Evolutionary conservation across 2,888 invertebrate genomes (phyloP).

Genomic region (Tenthredo distinguenda): DNA sequence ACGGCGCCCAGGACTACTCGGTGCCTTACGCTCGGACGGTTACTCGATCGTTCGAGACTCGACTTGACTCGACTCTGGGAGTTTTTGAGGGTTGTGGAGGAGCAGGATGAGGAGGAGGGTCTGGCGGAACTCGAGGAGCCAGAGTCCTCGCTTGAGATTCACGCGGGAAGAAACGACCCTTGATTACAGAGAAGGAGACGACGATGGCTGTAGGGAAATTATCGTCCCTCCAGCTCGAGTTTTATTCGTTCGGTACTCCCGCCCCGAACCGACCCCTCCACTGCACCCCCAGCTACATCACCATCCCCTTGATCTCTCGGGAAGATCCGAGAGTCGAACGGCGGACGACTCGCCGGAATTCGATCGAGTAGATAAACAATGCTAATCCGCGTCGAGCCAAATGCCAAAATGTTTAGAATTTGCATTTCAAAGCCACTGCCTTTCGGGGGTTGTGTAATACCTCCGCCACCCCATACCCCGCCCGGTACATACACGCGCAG

Average conservation of each 20-base stretch:
- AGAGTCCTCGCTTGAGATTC: constrained; percentile 25
- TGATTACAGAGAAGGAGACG: constrained; percentile 47
- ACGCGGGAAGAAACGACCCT: constrained; percentile 41
- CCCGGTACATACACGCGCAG: not conserved
- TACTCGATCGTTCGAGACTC: constrained; percentile 40
- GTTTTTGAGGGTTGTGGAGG: constrained; percentile 1
- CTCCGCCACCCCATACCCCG: not conserved
- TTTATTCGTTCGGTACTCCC: constrained; percentile 18
- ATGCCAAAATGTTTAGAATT: constrained; percentile 60
- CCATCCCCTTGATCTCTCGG: constrained; percentile 34
- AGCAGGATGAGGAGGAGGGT: not conserved
- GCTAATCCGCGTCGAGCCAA: constrained; percentile 40
- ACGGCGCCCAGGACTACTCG: constrained; percentile 11
- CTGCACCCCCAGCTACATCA: not conserved
- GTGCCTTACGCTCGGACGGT: constrained; percentile 36
- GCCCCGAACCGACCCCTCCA: not conserved
- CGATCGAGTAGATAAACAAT: constrained; percentile 45
- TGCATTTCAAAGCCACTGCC: constrained; percentile 64
- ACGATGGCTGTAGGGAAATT: constrained; percentile 43
- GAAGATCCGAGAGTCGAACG: not conserved
- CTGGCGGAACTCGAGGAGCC: not conserved
- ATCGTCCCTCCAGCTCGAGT: constrained; percentile 39
- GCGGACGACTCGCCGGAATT: constrained; percentile 34
- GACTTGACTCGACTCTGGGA: constrained; percentile 11
- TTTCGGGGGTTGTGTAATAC: not conserved